A percentile compares a stretch with the other conserved stretches of the same genome.
Conservation (phyloP, 2,888 invertebrate species). For the Cataglyphis livida region DNA sequence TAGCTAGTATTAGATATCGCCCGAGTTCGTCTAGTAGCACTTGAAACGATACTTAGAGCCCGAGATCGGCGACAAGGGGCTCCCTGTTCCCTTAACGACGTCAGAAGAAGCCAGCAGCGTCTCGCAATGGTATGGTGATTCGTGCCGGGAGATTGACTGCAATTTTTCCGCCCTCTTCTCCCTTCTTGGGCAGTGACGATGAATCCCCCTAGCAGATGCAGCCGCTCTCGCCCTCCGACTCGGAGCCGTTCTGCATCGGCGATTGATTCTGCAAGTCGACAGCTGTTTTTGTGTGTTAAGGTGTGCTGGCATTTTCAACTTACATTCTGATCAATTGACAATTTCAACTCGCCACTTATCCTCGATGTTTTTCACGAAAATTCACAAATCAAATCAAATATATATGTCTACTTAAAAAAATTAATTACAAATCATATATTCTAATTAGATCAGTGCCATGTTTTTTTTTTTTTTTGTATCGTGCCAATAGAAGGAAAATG, state of each 20-base stretch:
- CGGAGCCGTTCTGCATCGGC: conserved; percentile 92
- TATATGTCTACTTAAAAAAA: neutral
- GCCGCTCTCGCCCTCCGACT: conserved; percentile 93
- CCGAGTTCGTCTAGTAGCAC: conserved; percentile 47
- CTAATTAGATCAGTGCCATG: neutral
- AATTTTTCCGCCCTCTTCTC: conserved; percentile 27
- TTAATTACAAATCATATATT: neutral
- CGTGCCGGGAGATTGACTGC: conserved; percentile 60
- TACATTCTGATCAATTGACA: conserved; percentile 19
- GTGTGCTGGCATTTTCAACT: conserved; percentile 65
- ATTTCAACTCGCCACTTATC: neutral
- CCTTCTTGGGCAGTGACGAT: conserved; percentile 44
- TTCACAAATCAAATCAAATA: neutral
- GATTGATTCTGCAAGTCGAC: conserved; percentile 94
- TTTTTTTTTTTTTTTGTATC: neutral
- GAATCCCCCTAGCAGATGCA: conserved; percentile 90
- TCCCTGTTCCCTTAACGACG: conserved; percentile 59
- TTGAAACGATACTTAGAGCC: conserved; percentile 57
- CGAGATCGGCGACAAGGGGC: conserved; percentile 54
- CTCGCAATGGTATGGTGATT: conserved; percentile 73
- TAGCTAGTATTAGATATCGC: conserved; percentile 45
- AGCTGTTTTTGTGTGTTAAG: conserved; percentile 87
- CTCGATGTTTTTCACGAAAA: neutral
- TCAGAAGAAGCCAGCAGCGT: conserved; percentile 78
- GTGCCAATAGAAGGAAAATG: conserved; percentile 3